Conservation (phyloP, 2,797 vertebrate genomes). For the Onychomys torridus region DNA sequence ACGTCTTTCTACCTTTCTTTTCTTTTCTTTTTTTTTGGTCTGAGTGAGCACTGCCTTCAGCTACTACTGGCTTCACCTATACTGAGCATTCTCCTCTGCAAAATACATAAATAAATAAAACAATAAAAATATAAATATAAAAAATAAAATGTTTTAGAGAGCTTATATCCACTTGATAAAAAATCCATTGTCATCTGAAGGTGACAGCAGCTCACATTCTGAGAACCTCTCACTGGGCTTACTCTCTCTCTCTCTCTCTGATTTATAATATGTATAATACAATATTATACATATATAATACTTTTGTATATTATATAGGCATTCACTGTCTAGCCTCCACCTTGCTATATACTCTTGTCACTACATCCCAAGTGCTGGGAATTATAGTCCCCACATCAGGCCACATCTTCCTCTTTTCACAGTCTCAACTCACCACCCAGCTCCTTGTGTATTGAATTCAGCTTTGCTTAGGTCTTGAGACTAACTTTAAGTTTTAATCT, state of each 20-base stretch:
- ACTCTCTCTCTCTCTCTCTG: too few relatives aligned
- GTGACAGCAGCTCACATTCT: background rate
- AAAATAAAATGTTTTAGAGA: background rate
- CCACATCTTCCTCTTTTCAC: background rate
- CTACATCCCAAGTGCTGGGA: background rate
- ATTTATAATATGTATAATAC: too few relatives aligned
- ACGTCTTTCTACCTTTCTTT: background rate
- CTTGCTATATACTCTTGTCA: background rate
- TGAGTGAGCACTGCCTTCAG: background rate
- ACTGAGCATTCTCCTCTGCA: background rate
- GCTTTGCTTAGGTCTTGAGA: background rate
- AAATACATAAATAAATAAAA: background rate
- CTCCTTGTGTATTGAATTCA: background rate
- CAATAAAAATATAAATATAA: background rate
- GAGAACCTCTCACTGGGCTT: background rate
- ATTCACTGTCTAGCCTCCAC: background rate
- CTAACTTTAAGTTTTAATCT: background rate
- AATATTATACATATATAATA: background rate
- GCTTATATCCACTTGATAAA: background rate
- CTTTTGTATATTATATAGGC: background rate
- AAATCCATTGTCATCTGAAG: background rate
- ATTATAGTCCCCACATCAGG: background rate
- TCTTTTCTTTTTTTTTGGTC: background rate
- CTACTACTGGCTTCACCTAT: too few relatives aligned
- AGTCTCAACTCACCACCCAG: background rate